Evolutionary conservation across 2,888 invertebrate genomes (phyloP).

Genomic region (Myopa tessellatipennis): DNA sequence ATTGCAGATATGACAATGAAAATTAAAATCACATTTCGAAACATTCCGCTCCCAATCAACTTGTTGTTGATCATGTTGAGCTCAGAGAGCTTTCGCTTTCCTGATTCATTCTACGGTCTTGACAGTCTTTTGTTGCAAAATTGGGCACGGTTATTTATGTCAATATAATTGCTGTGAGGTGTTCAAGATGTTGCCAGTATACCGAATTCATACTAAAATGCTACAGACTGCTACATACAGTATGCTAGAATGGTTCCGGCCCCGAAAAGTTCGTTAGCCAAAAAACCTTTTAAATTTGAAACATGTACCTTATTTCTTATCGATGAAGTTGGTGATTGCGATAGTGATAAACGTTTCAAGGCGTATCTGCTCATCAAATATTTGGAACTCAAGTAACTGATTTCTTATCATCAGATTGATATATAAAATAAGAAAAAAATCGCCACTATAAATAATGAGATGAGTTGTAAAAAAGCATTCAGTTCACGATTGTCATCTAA

Average conservation of each 20-base stretch:
- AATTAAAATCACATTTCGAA: neutral
- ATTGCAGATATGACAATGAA: neutral
- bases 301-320: constrained; percentile 1
- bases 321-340: neutral
- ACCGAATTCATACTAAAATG: neutral
- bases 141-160: too few species aligned
- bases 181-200: neutral
- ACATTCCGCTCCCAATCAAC: neutral
- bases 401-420: constrained; percentile 21
- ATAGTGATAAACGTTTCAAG: constrained; percentile 12
- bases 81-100: too few species aligned
- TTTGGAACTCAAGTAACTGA: neutral
- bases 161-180: too few species aligned
- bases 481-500: constrained; percentile 59
- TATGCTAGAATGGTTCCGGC: neutral
- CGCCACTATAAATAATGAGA: constrained; percentile 58
- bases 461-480: constrained; percentile 44
- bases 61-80: too few species aligned
- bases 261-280: constrained; percentile 2
- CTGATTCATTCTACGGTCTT: too few species aligned
- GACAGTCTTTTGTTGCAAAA: too few species aligned
- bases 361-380: constrained; percentile 21
- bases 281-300: neutral
- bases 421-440: constrained; percentile 38
- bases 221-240: too few species aligned